phyloP scores from a whole-genome alignment of 2,888 invertebrate species.

The Ophioninae sp. region DNA sequence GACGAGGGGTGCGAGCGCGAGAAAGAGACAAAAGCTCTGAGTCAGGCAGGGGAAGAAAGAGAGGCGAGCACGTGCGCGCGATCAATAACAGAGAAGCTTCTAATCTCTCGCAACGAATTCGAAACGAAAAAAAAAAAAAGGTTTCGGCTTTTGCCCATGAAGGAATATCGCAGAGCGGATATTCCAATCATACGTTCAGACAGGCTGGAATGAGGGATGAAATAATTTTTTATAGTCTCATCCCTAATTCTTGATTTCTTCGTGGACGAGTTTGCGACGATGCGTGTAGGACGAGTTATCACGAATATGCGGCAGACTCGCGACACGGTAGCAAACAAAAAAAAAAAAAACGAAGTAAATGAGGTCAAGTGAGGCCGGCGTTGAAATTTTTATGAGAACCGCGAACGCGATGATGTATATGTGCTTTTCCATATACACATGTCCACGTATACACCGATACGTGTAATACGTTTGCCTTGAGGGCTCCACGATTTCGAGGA shows the following conservation, averaged over 20 bases:
- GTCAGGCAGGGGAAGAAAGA: conserved; percentile 14
- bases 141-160: neutral
- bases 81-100: conserved; percentile 74
- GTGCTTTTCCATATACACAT: conserved; percentile 19
- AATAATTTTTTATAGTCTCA: too few relatives aligned
- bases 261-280: conserved; percentile 32
- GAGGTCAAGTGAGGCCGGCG: conserved; percentile 73
- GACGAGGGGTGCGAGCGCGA: neutral
- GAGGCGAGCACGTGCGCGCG: conserved; percentile 75
- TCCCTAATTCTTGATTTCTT: neutral
- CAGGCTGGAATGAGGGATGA: neutral
- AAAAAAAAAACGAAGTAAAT: conserved; percentile 60
- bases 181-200: neutral
- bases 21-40: conserved; percentile 2
- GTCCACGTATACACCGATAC: neutral
- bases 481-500: neutral
- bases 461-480: neutral
- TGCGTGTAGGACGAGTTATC: conserved; percentile 57
- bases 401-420: conserved; percentile 60
- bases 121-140: conserved; percentile 27
- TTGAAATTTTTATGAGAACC: conserved; percentile 72
- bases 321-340: conserved; percentile 58
- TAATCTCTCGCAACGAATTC: conserved; percentile 51
- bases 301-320: conserved; percentile 55
- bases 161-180: neutral